phyloP scores from a whole-genome alignment of 2,888 invertebrate genomes.

The Polymixis flavicincta region DNA sequence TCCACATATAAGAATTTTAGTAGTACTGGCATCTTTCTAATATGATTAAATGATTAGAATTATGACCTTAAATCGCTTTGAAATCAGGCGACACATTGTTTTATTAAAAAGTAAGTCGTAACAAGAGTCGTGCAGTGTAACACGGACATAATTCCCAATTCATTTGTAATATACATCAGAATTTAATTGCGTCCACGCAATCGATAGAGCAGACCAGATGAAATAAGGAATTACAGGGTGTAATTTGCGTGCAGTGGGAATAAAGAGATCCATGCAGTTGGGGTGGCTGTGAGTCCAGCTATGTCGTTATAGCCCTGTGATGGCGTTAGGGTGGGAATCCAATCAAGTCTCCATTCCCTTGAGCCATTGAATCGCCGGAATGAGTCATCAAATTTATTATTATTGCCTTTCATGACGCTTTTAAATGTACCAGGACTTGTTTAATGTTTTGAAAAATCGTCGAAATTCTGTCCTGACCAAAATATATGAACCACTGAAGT shows the following conservation, averaged over 20 bases:
- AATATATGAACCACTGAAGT: neutral
- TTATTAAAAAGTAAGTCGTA: neutral
- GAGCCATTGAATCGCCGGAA: constrained; percentile 55
- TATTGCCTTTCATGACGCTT: constrained; percentile 58
- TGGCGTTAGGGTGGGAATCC: constrained; percentile 69
- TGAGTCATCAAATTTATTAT: constrained; percentile 67
- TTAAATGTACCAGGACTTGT: constrained; percentile 51
- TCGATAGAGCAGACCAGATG: constrained; percentile 2
- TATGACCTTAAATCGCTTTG: neutral
- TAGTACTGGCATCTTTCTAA: neutral
- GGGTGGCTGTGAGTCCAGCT: constrained; percentile 49
- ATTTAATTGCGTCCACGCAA: constrained; percentile 8
- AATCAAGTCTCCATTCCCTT: constrained; percentile 73
- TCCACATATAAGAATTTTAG: neutral
- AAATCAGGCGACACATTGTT: neutral
- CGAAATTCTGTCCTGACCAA: constrained; percentile 4
- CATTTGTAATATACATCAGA: neutral
- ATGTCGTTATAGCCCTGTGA: constrained; percentile 48
- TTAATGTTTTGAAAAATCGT: constrained; percentile 47
- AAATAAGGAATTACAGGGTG: constrained; percentile 41
- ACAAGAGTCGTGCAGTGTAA: neutral
- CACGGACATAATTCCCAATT: neutral
- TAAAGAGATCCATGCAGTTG: constrained; percentile 30
- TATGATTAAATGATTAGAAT: neutral
- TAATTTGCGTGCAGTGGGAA: constrained; percentile 39